Evolutionary conservation across 2,113 vertebrate species (phyloP), one percentile per base, ranked within the genome.

Genomic region (Oncorhynchus tshawytscha): DNA sequence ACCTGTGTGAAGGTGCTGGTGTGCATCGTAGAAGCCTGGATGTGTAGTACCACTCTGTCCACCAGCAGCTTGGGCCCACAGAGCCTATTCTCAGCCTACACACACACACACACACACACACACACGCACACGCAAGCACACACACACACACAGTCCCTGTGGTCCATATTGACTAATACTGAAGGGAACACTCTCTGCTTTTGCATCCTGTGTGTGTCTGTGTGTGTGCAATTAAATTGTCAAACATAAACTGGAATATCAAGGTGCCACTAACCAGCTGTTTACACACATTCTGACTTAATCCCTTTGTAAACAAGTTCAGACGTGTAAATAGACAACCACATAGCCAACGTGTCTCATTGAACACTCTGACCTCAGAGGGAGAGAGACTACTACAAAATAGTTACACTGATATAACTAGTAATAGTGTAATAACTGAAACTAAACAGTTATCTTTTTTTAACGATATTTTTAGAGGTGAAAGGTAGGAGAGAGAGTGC

Each of bases 1-100:
- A 96, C 98, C 95, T 99, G 98, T 18, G 95, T 93, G 86, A 99
- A 96, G 73, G 95, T 95, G 82, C 95, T 97, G 7, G 96, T 90
- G 74, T 99, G 96, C 92, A 99, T 86, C 0, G 95, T 94, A 7
- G 96, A 97, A 59, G 95, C 91, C 84, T 99, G 95, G 66, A 95
- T 95, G 89, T 99, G 97, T 6, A 99, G 91, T 83, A 97, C 84
- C 77, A 98, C 87, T 85, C 93, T 87, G 75, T 98, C 92, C 0
- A 99, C 91, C 59, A 97, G 92, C 0, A 93, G 92, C 84, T 97
- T 97, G 3, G 97, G 97, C 9, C 96, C 97, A 99, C 79, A 84
- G 98, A 99, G 18, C 97, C 97, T 15, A 99, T 85, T 89, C 97
- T 94, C 83, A 99, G 84, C 22, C 97, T 99, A 81, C 27, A 70